Evolutionary conservation across 92 coral and sea anemone genomes (phyloP).

Genomic region (Zoanthus sansibaricus): DNA sequence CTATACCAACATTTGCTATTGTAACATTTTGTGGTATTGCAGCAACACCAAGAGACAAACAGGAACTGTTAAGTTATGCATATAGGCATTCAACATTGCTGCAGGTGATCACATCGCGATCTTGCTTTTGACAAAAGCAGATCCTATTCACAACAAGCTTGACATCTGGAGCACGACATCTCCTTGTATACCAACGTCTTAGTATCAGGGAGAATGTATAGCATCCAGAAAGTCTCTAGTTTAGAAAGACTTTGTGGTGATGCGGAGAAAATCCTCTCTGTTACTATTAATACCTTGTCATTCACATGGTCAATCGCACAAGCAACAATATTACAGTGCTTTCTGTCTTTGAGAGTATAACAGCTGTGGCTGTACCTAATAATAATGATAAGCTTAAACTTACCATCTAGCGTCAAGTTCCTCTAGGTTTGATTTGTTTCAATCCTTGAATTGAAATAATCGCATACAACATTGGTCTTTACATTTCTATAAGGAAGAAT

Average conservation of each 20-base stretch:
- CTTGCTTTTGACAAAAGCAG: constrained; percentile 58
- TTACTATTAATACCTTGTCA: constrained; percentile 40
- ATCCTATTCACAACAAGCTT: constrained; percentile 34
- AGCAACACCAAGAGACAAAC: constrained; percentile 48
- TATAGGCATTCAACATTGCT: constrained; percentile 56
- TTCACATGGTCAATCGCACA: constrained; percentile 22
- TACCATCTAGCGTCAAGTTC: background rate
- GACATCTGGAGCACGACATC: constrained; percentile 30
- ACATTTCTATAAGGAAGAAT: no score
- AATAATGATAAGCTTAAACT: constrained; percentile 49
- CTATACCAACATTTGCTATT: constrained; percentile 41
- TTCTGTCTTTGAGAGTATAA: constrained; percentile 29
- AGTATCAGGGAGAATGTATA: constrained; percentile 70
- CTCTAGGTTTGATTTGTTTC: no score
- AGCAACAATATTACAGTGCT: constrained; percentile 8
- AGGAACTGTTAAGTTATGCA: constrained; percentile 46
- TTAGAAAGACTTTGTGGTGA: constrained; percentile 43
- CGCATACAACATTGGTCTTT: no score
- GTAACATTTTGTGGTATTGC: constrained; percentile 52
- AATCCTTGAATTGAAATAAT: no score
- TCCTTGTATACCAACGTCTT: constrained; percentile 70
- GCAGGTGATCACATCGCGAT: constrained; percentile 43
- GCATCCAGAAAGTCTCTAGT: constrained; percentile 64
- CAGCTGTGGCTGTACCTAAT: constrained; percentile 62
- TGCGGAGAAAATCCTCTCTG: constrained; percentile 60